phyloP scores from a whole-genome alignment of 2,113 vertebrate species.

The Irena cyanogastra region DNA sequence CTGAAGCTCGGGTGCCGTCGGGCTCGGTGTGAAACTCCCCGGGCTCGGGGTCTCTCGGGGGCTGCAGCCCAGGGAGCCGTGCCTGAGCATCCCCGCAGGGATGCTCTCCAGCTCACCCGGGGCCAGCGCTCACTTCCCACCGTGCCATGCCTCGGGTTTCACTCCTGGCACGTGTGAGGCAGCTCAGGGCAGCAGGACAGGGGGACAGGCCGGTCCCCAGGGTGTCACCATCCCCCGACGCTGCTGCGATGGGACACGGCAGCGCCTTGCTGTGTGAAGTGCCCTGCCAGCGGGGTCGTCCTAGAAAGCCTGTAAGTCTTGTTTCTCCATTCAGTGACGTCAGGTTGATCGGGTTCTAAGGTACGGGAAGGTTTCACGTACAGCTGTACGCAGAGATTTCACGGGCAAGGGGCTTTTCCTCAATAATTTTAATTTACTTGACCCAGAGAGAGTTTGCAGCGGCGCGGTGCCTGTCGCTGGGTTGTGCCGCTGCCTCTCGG shows the following conservation, averaged over 20 bases:
- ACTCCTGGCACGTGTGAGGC: not conserved
- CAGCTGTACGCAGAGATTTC: not conserved
- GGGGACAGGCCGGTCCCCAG: not conserved
- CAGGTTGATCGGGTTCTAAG: not conserved
- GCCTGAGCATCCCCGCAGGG: not conserved
- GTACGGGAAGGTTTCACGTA: not conserved
- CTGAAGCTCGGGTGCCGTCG: not conserved
- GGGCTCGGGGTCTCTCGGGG: rapidly evolving
- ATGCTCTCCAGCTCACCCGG: not conserved
- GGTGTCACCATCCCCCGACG: rapidly evolving
- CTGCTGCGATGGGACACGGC: not conserved
- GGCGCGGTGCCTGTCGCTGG: not conserved
- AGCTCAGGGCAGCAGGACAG: not conserved
- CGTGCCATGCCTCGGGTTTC: not conserved
- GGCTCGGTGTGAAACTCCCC: rapidly evolving
- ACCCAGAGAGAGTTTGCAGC: rapidly evolving
- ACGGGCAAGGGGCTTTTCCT: not conserved
- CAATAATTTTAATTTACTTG: rapidly evolving
- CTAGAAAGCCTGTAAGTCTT: not conserved
- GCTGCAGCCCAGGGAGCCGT: not conserved
- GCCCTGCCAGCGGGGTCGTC: not conserved
- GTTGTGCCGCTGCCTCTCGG: not conserved
- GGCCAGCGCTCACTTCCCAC: rapidly evolving
- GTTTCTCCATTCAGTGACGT: not conserved
- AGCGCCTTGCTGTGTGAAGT: not conserved